A percentile compares a stretch with the other conserved stretches of the same genome.
These are phyloP conservation scores for Mormyrus hasselquistii DNA, from an alignment of 2,797 vertebrate species.

Conservation along the genomic window DNA sequence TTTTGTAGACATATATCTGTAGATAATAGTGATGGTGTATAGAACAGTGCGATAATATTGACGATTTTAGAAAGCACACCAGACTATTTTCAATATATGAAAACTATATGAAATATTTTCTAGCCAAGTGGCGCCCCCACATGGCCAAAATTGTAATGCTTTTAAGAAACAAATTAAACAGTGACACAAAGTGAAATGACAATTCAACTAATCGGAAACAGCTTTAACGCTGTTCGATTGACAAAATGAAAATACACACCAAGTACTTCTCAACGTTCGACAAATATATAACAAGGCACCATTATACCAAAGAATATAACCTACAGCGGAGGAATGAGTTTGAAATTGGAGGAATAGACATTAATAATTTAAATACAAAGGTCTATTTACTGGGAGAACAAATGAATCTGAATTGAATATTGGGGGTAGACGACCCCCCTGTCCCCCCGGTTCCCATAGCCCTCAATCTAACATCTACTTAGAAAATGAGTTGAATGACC, in stretches of 20 bases:
- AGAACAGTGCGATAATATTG: neutral
- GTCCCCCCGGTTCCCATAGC: neutral
- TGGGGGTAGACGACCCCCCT: neutral
- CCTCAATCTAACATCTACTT: neutral
- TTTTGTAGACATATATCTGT: neutral
- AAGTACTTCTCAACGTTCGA: neutral
- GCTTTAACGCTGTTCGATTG: neutral
- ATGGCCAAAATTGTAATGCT: neutral
- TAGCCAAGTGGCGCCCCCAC: neutral
- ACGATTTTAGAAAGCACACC: neutral
- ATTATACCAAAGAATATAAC: neutral
- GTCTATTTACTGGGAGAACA: neutral
- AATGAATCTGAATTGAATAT: neutral
- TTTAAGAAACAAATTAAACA: neutral
- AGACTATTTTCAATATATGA: neutral
- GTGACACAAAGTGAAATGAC: neutral
- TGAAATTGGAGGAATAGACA: neutral
- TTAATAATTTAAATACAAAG: neutral
- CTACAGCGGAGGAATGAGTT: neutral
- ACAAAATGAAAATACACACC: neutral
- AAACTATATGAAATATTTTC: neutral
- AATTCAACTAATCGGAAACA: neutral
- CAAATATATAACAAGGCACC: no score
- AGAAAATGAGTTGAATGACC: neutral
- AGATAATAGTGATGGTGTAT: neutral